A percentile compares a stretch with the other conserved stretches of the same genome.
Evolutionary conservation across 2,113 vertebrate genomes (phyloP).

Genomic region (Thunnus maccoyii): DNA sequence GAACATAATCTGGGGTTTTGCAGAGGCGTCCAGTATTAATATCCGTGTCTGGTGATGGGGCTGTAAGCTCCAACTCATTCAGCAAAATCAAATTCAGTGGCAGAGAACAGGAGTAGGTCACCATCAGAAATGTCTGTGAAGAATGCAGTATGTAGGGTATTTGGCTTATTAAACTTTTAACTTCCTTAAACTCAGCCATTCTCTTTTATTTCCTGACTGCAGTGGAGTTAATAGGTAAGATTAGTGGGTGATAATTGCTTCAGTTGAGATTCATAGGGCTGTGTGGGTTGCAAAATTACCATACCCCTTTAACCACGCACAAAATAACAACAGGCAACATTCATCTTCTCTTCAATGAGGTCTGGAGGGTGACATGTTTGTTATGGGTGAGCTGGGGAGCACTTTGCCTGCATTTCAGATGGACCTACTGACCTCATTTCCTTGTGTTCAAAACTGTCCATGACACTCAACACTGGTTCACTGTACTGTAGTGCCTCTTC

Average conservation of each 20-base stretch:
- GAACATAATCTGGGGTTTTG: neutral
- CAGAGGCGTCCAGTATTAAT: neutral
- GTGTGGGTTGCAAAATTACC: constrained; percentile 4
- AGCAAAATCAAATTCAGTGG: neutral
- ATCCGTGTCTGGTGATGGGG: neutral
- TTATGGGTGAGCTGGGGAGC: neutral
- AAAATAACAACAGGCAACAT: neutral
- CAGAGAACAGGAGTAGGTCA: neutral
- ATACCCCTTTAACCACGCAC: neutral
- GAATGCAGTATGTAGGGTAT: neutral
- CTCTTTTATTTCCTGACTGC: neutral
- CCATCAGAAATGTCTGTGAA: neutral
- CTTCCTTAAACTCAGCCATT: neutral
- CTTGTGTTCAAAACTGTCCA: constrained; percentile 24
- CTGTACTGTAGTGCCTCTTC: constrained; percentile 1
- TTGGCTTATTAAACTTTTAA: neutral
- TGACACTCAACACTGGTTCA: constrained; percentile 23
- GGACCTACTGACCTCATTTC: constrained; percentile 40
- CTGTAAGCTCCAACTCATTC: no score
- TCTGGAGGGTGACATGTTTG: neutral
- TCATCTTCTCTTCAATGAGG: neutral
- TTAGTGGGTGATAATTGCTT: neutral
- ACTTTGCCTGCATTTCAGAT: constrained; percentile 11
- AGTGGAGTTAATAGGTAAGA: neutral
- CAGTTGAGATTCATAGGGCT: neutral